Percentiles rank a stretch among this genome's conserved stretches.
These are phyloP conservation scores for Chironomus riparius DNA, from an alignment of 2,888 invertebrate genomes.

Conservation along the genomic window DNA sequence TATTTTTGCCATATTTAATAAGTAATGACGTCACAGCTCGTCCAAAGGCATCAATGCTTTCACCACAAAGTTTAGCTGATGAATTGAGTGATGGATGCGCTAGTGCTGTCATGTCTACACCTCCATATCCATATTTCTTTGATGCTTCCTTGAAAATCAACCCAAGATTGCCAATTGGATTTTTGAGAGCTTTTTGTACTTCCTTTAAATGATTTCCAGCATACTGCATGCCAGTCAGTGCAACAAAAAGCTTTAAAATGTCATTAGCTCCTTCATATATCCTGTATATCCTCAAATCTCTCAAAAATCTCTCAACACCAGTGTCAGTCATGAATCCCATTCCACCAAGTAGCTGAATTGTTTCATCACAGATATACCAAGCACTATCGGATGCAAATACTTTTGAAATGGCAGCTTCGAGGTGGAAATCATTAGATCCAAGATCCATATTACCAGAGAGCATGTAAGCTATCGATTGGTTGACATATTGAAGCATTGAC, in stretches of 20 bases:
- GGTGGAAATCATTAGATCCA: constrained; percentile 85
- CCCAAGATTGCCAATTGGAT: constrained; percentile 90
- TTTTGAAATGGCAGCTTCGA: constrained; percentile 97
- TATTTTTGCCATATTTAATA: constrained; percentile 71
- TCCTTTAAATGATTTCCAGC: constrained; percentile 90
- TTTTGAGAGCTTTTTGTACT: constrained; percentile 85
- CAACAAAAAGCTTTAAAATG: constrained; percentile 89
- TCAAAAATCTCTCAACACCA: constrained; percentile 82
- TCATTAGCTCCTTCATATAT: constrained; percentile 98
- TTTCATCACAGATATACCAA: constrained; percentile 93
- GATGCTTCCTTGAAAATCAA: constrained; percentile 82
- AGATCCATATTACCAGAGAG: constrained; percentile 94
- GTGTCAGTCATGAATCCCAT: constrained; percentile 94
- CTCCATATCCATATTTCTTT: constrained; percentile 60
- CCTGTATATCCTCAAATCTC: constrained; percentile 93
- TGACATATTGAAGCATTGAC: constrained; percentile 83
- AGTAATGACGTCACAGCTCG: constrained; percentile 64
- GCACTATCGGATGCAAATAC: constrained; percentile 89
- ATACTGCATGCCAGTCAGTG: constrained; percentile 89
- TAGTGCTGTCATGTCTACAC: constrained; percentile 53
- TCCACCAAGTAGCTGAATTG: constrained; percentile 93
- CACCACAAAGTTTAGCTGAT: constrained; percentile 56
- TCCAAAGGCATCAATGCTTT: constrained; percentile 42
- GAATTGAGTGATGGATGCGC: constrained; percentile 50
- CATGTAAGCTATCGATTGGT: constrained; percentile 89